Evolutionary conservation across 2,797 vertebrate species (phyloP).

Genomic region (Hippoglossus hippoglossus): DNA sequence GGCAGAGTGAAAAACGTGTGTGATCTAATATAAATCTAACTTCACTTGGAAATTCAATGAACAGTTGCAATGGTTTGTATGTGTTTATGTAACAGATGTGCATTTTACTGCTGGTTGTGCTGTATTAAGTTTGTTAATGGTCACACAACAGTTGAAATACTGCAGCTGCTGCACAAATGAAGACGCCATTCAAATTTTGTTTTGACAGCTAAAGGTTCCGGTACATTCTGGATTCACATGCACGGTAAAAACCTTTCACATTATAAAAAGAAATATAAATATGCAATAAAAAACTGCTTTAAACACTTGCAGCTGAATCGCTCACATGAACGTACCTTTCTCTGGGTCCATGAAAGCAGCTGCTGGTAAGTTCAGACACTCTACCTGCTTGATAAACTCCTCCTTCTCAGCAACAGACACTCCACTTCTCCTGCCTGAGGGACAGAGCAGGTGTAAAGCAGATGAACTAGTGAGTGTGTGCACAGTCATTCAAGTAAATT

Average conservation of each 20-base stretch:
- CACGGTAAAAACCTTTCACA: neutral
- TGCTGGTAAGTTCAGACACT: constrained; percentile 50
- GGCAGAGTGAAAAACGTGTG: too few relatives aligned
- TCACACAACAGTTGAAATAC: neutral
- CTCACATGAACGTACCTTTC: constrained; percentile 41
- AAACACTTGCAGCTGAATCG: too few relatives aligned
- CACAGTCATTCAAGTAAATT: neutral
- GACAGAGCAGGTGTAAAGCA: constrained; percentile 12
- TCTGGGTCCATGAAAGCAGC: constrained; percentile 38
- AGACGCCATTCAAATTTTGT: too few relatives aligned
- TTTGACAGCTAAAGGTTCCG: neutral
- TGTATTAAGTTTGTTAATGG: neutral
- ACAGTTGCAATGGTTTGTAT: neutral
- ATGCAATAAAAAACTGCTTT: too few relatives aligned
- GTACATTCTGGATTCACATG: neutral
- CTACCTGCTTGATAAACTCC: constrained; percentile 58
- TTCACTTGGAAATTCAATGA: neutral
- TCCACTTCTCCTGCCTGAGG: constrained; percentile 48
- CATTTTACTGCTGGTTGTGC: neutral
- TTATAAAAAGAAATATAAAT: too few relatives aligned
- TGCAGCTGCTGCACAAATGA: neutral
- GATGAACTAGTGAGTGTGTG: too few relatives aligned
- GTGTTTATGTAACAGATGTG: neutral
- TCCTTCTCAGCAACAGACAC: constrained; percentile 50
- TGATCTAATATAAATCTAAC: neutral